Conservation (phyloP, 2,888 invertebrate species). For the Zaprionus obscuricornis region DNA sequence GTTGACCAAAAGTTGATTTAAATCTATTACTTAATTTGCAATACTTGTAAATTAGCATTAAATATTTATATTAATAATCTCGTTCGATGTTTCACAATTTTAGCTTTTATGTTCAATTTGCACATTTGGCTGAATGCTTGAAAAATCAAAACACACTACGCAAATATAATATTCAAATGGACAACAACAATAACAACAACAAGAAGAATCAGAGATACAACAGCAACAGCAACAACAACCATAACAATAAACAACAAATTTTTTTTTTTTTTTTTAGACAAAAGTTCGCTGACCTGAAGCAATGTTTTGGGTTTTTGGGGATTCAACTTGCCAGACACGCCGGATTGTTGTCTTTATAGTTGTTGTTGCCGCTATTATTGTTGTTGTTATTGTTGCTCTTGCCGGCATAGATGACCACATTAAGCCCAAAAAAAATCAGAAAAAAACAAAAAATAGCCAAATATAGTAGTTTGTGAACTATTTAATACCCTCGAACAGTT, state of each 20-base stretch:
- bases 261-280: too few relatives aligned
- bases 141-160: constrained; percentile 38
- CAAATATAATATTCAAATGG: constrained; percentile 29
- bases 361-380: constrained; percentile 36
- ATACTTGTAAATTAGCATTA: constrained; percentile 31
- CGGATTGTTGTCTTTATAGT: constrained; percentile 37
- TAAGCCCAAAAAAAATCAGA: constrained; percentile 30
- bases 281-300: constrained; percentile 77
- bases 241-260: constrained; percentile 56
- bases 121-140: constrained; percentile 54
- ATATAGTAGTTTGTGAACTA: constrained; percentile 2
- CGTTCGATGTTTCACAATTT: constrained; percentile 20
- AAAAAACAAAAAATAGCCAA: too few relatives aligned
- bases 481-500: constrained; percentile 20
- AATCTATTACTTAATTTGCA: constrained; percentile 38
- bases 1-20: constrained; percentile 16
- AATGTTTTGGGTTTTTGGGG: constrained; percentile 63
- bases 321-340: constrained; percentile 64
- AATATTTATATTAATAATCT: constrained; percentile 52
- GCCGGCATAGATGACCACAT: constrained; percentile 67
- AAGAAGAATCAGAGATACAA: too few relatives aligned
- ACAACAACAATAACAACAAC: constrained; percentile 21
- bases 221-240: constrained; percentile 40
- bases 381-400: constrained; percentile 7
- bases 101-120: constrained; percentile 45